phyloP scores from a whole-genome alignment of 2,113 vertebrate species.

The Perca fluviatilis region DNA sequence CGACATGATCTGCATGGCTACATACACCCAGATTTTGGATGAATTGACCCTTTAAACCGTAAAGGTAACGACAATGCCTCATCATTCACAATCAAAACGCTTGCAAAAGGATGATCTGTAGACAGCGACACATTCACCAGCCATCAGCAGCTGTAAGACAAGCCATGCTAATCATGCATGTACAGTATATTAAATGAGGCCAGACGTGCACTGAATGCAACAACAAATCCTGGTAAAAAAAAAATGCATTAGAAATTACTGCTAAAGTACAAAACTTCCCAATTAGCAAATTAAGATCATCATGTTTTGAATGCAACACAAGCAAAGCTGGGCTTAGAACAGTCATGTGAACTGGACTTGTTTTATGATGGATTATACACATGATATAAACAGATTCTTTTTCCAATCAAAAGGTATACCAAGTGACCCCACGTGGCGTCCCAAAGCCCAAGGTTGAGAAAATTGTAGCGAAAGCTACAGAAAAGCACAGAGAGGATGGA shows the following conservation, averaged over 20 bases:
- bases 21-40: background rate
- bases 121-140: background rate
- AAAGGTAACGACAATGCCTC: background rate
- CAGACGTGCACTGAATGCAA: background rate
- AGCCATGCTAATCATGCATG: background rate
- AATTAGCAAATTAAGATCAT: too few species aligned
- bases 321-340: too few species aligned
- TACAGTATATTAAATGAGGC: background rate
- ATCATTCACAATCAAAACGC: background rate
- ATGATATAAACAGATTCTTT: too few species aligned
- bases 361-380: too few species aligned
- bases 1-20: background rate
- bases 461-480: too few species aligned
- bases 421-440: background rate
- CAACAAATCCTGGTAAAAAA: background rate
- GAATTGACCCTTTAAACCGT: slow-evolving; percentile 16
- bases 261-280: too few species aligned
- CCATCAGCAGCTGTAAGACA: background rate
- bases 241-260: background rate
- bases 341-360: too few species aligned
- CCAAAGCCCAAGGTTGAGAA: background rate
- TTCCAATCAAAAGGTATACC: too few species aligned
- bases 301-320: too few species aligned
- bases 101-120: background rate
- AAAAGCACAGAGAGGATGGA: background rate